Evolutionary conservation across 2,888 invertebrate genomes (phyloP), one percentile per base, ranked within the genome.

Genomic region (Xanthostigma xanthostigma): DNA sequence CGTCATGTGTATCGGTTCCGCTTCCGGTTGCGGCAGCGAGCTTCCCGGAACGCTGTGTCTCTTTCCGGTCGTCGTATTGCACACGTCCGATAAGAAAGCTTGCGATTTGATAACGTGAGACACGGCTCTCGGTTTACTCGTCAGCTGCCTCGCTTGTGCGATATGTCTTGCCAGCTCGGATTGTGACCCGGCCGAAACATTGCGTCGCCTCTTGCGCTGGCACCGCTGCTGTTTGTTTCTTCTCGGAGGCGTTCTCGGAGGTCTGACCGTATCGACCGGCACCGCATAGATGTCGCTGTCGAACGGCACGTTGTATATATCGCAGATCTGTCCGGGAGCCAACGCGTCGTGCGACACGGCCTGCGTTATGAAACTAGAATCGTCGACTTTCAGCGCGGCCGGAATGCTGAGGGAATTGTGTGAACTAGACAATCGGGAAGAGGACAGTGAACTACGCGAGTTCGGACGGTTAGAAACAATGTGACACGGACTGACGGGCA

Each of bases 211-310:
- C 49, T 68, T 69, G 9, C 67, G 63, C 55, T 66, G 66, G 54
- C 66, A 65, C 51, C 67, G 66, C 50, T 67, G 66, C 36, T 66
- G 64, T 53, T 66, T 68, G 38, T 66, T 68, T 52, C 70, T 63
- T 55, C 69, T 73, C 4, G 71, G 69, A 2, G 71, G 69, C 36
- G 66, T 69, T 39, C 68, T 57, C 10, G 73, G 69, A 40, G 82
- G 81, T 52, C 76, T 72, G 13, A 88, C 78, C 66, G 84, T 83
- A 65, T 90, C 89, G 52, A 89, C 78, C 38, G 89, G 89, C 51
- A 89, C 81, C 11, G 89, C 85, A 63, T 90, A 90, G 56, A 89
- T 84, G 64, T 89, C 89, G 58, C 88, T 87, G 62, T 89, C 89
- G 57, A 88, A 84, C 53, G 89, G 89, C 51, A 89, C 89, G 68